Evolutionary conservation across 2,797 vertebrate species (phyloP).

Genomic region (Gymnocypris eckloni): DNA sequence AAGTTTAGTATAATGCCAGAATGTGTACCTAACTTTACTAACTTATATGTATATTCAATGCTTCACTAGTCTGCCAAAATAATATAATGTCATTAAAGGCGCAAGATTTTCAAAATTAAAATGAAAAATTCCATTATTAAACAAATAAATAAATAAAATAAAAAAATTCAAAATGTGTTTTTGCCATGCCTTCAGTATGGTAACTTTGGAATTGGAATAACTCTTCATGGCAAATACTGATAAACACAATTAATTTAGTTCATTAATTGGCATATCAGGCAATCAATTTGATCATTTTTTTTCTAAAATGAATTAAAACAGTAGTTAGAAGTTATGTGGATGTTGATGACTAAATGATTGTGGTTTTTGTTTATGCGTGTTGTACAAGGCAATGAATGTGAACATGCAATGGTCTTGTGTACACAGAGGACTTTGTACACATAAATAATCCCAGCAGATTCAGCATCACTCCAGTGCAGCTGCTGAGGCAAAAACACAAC

Average conservation of each 20-base stretch:
- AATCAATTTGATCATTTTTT: background rate
- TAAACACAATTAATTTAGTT: background rate
- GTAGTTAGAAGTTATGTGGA: background rate
- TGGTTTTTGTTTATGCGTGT: too few relatives aligned
- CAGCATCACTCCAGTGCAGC: conserved; percentile 43
- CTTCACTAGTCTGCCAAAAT: too few relatives aligned
- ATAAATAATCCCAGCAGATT: background rate
- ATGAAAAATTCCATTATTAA: too few relatives aligned
- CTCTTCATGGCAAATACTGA: background rate
- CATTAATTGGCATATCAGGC: background rate
- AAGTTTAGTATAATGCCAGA: background rate
- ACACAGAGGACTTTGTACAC: background rate
- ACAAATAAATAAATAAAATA: too few relatives aligned
- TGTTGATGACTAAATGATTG: too few relatives aligned
- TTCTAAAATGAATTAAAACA: too few relatives aligned
- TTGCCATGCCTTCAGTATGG: too few relatives aligned
- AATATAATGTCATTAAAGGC: too few relatives aligned
- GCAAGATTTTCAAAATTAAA: too few relatives aligned
- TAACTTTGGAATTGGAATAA: background rate
- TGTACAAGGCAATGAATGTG: background rate
- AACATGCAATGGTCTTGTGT: background rate
- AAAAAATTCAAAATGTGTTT: too few relatives aligned
- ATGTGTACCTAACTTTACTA: background rate
- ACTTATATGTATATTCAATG: background rate
- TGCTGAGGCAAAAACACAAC: conserved; percentile 29